Percentiles rank a stretch among this genome's conserved stretches.
Conservation (phyloP, 2,113 vertebrate species). For the Aldabrachelys gigantea region DNA sequence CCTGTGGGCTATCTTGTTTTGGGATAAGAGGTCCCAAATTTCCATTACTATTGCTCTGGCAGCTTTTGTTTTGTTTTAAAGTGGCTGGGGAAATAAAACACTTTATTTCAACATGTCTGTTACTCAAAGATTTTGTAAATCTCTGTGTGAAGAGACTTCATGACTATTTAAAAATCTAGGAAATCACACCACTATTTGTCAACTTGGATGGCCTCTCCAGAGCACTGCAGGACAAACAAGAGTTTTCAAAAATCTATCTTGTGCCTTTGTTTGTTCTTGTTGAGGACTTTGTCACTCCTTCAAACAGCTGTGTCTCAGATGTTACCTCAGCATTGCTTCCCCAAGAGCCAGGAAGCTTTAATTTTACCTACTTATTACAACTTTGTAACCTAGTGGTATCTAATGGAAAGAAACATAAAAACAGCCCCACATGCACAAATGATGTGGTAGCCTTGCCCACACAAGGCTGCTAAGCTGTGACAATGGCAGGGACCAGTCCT, state of each 20-base stretch:
- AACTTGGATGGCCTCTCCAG: neutral
- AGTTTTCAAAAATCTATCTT: fast-evolving
- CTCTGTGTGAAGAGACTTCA: neutral
- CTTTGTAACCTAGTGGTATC: neutral
- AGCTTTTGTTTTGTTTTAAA: neutral
- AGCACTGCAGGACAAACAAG: neutral
- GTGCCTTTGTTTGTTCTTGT: neutral
- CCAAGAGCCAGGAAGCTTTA: fast-evolving
- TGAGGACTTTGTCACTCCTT: neutral
- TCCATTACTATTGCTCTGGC: neutral
- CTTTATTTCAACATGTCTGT: neutral
- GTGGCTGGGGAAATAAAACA: no score
- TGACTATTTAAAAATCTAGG: fast-evolving
- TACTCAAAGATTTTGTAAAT: neutral
- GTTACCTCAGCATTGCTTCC: fast-evolving
- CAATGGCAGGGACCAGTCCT: neutral
- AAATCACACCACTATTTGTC: neutral
- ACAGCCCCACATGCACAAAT: neutral
- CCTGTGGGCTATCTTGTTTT: neutral
- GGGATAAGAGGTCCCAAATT: neutral
- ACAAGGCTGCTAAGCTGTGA: neutral
- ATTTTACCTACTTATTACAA: fast-evolving
- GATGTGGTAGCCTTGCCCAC: neutral
- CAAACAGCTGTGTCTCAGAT: neutral
- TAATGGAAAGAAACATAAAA: neutral